phyloP scores from a whole-genome alignment of 2,113 vertebrate genomes.

The Cathartes aura region DNA sequence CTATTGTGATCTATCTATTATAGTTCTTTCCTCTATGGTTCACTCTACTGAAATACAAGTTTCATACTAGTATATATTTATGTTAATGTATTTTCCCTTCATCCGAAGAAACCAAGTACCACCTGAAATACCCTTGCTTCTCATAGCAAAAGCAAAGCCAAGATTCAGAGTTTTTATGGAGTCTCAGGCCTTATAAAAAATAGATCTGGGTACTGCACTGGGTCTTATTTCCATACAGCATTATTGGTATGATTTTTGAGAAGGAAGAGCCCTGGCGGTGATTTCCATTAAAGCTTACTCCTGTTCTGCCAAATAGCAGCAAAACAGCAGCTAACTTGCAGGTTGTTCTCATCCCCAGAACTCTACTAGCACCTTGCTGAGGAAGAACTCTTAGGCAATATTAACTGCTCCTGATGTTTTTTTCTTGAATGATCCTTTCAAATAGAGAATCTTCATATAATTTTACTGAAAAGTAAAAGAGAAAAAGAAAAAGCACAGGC shows the following conservation, averaged over 20 bases:
- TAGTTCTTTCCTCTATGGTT: not conserved
- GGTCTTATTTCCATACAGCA: not conserved
- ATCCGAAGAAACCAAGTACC: not conserved
- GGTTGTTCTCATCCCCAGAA: not conserved
- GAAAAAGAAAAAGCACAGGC: not conserved
- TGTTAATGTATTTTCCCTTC: not conserved
- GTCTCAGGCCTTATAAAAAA: not conserved
- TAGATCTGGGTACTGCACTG: not conserved
- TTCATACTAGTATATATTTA: not conserved
- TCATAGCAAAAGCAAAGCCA: not conserved
- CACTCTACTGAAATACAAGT: not conserved
- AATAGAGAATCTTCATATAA: not conserved
- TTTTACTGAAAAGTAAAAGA: not conserved
- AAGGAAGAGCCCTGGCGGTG: not conserved
- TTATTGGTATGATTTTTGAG: not conserved
- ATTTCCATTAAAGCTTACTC: not conserved
- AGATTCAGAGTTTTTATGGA: not conserved
- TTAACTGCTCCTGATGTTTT: not conserved
- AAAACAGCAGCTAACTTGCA: not conserved
- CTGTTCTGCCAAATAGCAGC: not conserved
- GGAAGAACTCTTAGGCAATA: not conserved
- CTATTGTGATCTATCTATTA: not conserved
- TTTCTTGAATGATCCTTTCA: not conserved
- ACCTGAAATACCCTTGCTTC: not conserved
- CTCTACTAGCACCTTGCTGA: not conserved